Evolutionary conservation across 2,888 invertebrate genomes (phyloP).

Genomic region (Eulithis prunata): DNA sequence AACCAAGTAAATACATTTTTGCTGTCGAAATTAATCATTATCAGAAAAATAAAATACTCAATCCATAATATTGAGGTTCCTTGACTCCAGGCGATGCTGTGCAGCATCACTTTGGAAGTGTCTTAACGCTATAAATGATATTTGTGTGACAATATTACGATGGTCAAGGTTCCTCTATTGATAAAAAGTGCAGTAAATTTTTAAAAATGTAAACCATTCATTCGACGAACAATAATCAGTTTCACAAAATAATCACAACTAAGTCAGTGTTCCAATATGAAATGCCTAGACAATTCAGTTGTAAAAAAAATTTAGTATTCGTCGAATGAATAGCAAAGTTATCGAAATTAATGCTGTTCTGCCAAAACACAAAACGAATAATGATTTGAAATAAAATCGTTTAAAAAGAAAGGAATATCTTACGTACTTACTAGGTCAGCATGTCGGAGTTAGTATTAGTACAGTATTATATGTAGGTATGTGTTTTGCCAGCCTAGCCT

Average conservation of each 20-base stretch:
- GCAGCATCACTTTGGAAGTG: conserved; percentile 32
- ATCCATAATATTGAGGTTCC: conserved; percentile 74
- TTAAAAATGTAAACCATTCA: conserved; percentile 69
- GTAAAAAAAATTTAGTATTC: conserved; percentile 38
- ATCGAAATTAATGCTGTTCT: conserved; percentile 74
- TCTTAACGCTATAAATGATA: conserved; percentile 35
- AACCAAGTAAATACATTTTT: conserved; percentile 89
- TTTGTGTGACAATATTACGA: conserved; percentile 41
- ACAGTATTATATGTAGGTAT: conserved; percentile 47
- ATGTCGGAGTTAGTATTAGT: conserved; percentile 42
- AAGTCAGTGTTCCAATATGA: neutral
- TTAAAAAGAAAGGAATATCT: neutral
- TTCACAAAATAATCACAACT: neutral
- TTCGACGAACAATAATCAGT: conserved; percentile 53
- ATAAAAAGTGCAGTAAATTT: conserved; percentile 81
- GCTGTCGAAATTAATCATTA: conserved; percentile 78
- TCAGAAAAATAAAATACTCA: conserved; percentile 81
- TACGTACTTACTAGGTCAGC: conserved; percentile 37
- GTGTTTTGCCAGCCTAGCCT: conserved; percentile 80
- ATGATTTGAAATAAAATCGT: conserved; percentile 34
- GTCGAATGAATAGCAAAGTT: conserved; percentile 63
- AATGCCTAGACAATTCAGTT: neutral
- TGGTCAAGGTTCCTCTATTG: conserved; percentile 75
- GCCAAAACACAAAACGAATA: conserved; percentile 74
- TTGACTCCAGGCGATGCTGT: conserved; percentile 61